Evolutionary conservation across 1,140 invertebrate genomes (phyloP), one percentile per base, ranked within the genome.

Genomic region (Rhizoglyphus robini): DNA sequence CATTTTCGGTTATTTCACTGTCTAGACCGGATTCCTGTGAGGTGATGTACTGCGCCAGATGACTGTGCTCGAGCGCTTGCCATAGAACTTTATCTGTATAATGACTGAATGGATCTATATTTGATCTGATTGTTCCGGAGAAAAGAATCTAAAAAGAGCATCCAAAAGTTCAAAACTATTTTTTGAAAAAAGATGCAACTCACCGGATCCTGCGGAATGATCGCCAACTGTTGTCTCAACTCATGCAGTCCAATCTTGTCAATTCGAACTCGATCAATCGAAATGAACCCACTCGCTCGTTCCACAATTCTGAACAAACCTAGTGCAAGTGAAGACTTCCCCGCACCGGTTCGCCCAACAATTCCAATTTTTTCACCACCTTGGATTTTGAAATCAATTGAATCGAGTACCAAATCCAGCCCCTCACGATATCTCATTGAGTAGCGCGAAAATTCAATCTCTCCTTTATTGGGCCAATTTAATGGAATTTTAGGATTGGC

Each of bases 221-320:
- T 23, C 74, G 76, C 66, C 88, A 79, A 79, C 68, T 86, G 74
- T n/a, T 77, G 77, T 80, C 95, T 81, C 25, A 99, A 75, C 69
- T 89, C 84, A 74, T 96, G 90, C 3, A 15, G 92, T 65, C 92
- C 93, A 68, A 98, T 79, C 11, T 81, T 81, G 1, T 85, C 77
- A 68, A 97, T 93, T 73, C 96, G 85, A 15, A 90, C 74, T 41
- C 84, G 86, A 77, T 99, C 96, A 65, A 99, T 94, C 18, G 83
- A 72, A 67, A 99, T 97, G 8, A 59, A 59, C 8, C 51, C 51
- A 54, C 15, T 72, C 13, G 67, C 70, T 1, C 79, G 63, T 69
- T 82, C 80, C 63, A 82, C 75, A 36, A 82, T 76, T 60, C 81
- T 73, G 67, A 82, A 82, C 36, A 82, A 68, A 4, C 76, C 76